A percentile compares a stretch with the other conserved stretches of the same genome.
Conservation (phyloP, 2,113 vertebrate genomes). For the Callithrix jacchus region DNA sequence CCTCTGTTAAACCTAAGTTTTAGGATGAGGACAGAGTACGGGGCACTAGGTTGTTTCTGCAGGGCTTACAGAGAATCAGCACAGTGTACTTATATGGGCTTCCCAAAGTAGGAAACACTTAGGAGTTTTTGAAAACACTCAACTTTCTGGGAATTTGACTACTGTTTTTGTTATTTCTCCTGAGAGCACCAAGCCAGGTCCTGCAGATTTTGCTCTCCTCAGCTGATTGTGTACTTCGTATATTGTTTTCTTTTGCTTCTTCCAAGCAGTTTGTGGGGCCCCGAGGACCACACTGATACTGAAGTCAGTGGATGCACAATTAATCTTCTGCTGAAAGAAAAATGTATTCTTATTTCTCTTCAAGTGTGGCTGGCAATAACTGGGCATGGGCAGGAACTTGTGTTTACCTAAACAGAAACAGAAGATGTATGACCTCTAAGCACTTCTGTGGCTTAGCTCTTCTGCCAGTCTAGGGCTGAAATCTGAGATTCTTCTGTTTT, state of each 20-base stretch:
- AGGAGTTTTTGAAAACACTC: background rate
- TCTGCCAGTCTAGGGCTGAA: background rate
- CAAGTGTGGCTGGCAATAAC: slow-evolving; percentile 2
- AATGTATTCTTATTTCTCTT: slow-evolving; percentile 49
- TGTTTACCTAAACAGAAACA: slow-evolving; percentile 54
- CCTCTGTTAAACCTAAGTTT: background rate
- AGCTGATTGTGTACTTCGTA: background rate
- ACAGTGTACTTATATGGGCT: background rate
- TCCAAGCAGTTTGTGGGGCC: slow-evolving; percentile 39
- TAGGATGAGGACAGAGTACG: background rate
- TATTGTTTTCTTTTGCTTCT: slow-evolving; percentile 33
- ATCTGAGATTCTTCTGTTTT: background rate
- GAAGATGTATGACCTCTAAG: background rate
- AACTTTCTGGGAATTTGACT: background rate
- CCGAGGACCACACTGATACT: background rate
- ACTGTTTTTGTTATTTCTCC: background rate
- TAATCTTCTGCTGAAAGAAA: slow-evolving; percentile 57
- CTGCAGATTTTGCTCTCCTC: background rate
- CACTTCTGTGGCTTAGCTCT: background rate
- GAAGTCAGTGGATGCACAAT: background rate
- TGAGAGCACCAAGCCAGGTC: background rate
- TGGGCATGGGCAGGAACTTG: background rate
- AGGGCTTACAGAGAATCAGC: background rate
- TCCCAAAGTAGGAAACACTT: background rate
- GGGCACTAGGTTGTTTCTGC: background rate